A percentile compares a stretch with the other conserved stretches of the same genome.
Evolutionary conservation across 92 coral and sea anemone species (phyloP).

Genomic region (Porites divaricata): DNA sequence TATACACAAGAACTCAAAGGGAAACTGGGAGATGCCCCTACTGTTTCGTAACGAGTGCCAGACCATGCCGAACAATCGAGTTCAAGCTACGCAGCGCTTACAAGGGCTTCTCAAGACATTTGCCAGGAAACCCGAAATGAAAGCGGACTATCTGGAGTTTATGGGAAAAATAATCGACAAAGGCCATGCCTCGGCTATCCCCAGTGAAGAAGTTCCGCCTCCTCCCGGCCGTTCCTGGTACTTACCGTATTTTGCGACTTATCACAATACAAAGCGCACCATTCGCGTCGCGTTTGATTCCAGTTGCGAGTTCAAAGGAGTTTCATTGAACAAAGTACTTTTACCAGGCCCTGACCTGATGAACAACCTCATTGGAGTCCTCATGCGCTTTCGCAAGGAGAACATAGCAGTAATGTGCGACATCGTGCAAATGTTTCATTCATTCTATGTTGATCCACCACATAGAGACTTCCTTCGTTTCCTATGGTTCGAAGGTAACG

Average conservation of each 20-base stretch:
- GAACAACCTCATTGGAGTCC: conserved; percentile 64
- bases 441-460: conserved; percentile 62
- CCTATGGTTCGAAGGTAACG: conserved; percentile 70
- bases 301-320: conserved; percentile 46
- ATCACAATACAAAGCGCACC: conserved; percentile 66
- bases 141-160: conserved; percentile 65
- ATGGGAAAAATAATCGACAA: conserved; percentile 62
- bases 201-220: conserved; percentile 29
- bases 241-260: conserved; percentile 63
- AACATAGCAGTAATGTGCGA: conserved; percentile 48
- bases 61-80: conserved; percentile 69
- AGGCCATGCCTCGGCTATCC: conserved; percentile 67
- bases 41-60: conserved; percentile 49
- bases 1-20: conserved; percentile 55
- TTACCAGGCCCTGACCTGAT: conserved; percentile 69
- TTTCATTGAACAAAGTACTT: conserved; percentile 65
- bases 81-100: conserved; percentile 60
- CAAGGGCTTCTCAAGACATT: conserved; percentile 51
- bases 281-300: conserved; percentile 71
- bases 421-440: conserved; percentile 55
- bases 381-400: conserved; percentile 56
- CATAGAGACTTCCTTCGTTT: conserved; percentile 72
- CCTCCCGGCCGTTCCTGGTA: conserved; percentile 57
- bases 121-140: conserved; percentile 62
- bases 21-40: conserved; percentile 81